phyloP scores from a whole-genome alignment of 30 jellyfish, hydroid and myxozoan species.

The Hydractinia echinata region DNA sequence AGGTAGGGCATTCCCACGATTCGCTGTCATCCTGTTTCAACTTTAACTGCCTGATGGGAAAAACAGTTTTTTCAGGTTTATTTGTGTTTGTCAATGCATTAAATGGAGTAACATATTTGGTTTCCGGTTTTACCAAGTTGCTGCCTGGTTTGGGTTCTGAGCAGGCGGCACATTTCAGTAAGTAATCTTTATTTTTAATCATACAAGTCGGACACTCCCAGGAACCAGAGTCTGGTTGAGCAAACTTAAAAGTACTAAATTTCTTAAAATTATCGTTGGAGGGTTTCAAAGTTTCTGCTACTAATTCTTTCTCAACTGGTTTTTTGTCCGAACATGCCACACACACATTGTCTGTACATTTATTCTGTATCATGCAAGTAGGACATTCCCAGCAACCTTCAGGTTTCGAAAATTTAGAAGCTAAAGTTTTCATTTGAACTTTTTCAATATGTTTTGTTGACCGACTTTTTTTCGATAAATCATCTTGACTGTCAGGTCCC shows the following conservation, averaged over 20 bases:
- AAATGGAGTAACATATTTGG: background rate
- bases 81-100: background rate
- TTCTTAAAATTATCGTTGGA: background rate
- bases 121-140: background rate
- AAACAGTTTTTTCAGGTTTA: too few species aligned
- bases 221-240: slow-evolving; percentile 27
- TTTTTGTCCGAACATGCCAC: slow-evolving; percentile 38
- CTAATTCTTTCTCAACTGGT: background rate
- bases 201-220: slow-evolving; percentile 58
- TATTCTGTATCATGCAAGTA: slow-evolving; percentile 36
- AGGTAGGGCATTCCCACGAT: slow-evolving; percentile 48
- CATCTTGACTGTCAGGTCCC: background rate
- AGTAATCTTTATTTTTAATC: slow-evolving; percentile 14
- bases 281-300: background rate
- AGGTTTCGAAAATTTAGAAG: background rate
- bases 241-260: background rate
- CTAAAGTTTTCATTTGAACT: too few species aligned
- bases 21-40: slow-evolving; percentile 13
- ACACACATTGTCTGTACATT: background rate
- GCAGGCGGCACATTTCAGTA: slow-evolving; percentile 40
- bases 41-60: background rate
- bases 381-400: slow-evolving; percentile 55
- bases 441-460: too few species aligned
- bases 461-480: too few species aligned
- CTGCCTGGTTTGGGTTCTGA: slow-evolving; percentile 33